These are phyloP conservation scores for Drosophila kohkoa DNA, from an alignment of 1,140 invertebrate species.

Conservation along the genomic window DNA sequence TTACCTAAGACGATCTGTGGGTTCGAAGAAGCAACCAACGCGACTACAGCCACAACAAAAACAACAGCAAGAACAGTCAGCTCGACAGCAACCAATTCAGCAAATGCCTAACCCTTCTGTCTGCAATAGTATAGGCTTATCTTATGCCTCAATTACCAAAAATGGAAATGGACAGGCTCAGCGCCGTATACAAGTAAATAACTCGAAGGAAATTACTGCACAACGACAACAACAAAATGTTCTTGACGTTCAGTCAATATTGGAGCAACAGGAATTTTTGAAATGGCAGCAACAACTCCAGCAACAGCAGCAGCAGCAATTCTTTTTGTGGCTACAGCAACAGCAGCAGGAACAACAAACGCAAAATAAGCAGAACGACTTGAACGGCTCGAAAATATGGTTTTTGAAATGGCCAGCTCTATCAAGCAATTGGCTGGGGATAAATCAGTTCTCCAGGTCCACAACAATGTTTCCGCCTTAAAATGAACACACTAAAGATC, in stretches of 20 bases:
- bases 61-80: too few species aligned
- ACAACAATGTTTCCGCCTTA: slow-evolving; percentile 7
- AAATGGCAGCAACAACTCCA: slow-evolving; percentile 1
- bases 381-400: neutral
- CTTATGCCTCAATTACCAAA: too few species aligned
- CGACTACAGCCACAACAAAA: too few species aligned
- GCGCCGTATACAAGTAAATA: slow-evolving; percentile 4
- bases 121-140: too few species aligned
- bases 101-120: too few species aligned
- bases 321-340: neutral
- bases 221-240: slow-evolving; percentile 2
- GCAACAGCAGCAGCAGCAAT: too few species aligned
- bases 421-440: slow-evolving; percentile 23
- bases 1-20: too few species aligned
- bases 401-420: slow-evolving; percentile 11
- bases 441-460: slow-evolving; percentile 15
- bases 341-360: neutral
- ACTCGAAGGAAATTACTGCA: neutral
- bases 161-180: slow-evolving; percentile 18
- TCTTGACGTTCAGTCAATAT: slow-evolving; percentile 12
- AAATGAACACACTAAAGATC: slow-evolving; percentile 20
- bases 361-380: neutral
- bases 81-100: too few species aligned
- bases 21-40: too few species aligned
- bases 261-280: slow-evolving; percentile 17